A percentile compares a stretch with the other conserved stretches of the same genome.
Evolutionary conservation across 2,888 invertebrate genomes (phyloP).

Genomic region (Mythimna ferrago): DNA sequence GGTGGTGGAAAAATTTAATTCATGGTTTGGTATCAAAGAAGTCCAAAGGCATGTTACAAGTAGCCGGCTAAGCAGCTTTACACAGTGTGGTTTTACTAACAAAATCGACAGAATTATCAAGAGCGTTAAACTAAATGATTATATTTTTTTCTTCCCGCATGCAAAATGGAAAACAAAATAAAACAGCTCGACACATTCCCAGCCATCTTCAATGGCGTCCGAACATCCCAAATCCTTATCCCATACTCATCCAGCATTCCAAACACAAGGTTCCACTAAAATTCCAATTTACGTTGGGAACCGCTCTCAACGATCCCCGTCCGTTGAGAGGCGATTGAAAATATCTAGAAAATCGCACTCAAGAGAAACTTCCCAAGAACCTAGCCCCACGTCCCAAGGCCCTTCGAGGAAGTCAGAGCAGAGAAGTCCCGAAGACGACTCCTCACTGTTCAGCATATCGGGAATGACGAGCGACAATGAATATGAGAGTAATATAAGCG

Average conservation of each 20-base stretch:
- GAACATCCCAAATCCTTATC: constrained; percentile 87
- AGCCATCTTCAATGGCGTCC: constrained; percentile 88
- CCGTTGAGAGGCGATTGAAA: constrained; percentile 82
- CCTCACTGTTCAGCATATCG: constrained; percentile 90
- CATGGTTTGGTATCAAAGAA: constrained; percentile 49
- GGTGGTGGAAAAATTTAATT: constrained; percentile 52
- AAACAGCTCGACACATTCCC: constrained; percentile 89
- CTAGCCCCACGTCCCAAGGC: constrained; percentile 87
- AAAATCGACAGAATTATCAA: constrained; percentile 52
- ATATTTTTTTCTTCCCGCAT: constrained; percentile 84
- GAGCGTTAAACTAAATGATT: constrained; percentile 67
- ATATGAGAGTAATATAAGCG: constrained; percentile 90
- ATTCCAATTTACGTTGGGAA: constrained; percentile 93
- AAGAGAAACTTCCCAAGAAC: constrained; percentile 85
- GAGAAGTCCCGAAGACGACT: constrained; percentile 90
- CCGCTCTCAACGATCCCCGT: constrained; percentile 91
- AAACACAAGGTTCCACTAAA: constrained; percentile 93
- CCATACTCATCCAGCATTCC: constrained; percentile 90
- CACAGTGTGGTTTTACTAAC: constrained; percentile 75
- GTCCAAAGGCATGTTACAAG: constrained; percentile 67
- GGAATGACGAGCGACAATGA: constrained; percentile 91
- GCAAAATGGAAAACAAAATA: constrained; percentile 84
- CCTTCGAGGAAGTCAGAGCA: constrained; percentile 88
- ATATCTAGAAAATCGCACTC: constrained; percentile 80
- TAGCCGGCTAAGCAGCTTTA: constrained; percentile 67